Conservation (phyloP, 2,888 invertebrate species). For the Acheta domesticus region DNA sequence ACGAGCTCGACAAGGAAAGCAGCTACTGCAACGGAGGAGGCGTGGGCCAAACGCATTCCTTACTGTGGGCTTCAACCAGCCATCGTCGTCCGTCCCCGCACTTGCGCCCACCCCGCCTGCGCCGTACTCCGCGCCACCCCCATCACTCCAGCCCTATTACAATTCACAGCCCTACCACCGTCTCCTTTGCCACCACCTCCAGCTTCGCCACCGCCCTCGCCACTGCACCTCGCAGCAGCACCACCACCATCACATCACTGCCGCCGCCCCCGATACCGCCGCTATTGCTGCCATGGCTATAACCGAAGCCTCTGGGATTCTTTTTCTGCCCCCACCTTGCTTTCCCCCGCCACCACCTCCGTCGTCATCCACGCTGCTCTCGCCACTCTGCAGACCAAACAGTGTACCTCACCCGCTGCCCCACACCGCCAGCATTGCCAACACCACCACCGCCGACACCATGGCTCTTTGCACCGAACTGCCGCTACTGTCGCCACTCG, state of each 20-base stretch:
- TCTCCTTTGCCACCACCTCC: too few species aligned
- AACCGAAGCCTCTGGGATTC: not conserved
- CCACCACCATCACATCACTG: not conserved
- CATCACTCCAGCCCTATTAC: not conserved
- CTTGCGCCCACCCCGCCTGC: not conserved
- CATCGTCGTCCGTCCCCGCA: not conserved
- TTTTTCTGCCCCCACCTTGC: not conserved
- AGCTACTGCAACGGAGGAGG: not conserved
- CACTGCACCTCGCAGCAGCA: not conserved
- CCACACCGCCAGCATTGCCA: not conserved
- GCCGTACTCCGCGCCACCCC: not conserved
- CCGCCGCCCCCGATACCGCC: not conserved
- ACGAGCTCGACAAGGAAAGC: not conserved
- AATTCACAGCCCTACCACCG: not conserved
- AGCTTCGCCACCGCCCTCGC: too few species aligned
- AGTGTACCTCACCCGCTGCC: too few species aligned
- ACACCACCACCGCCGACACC: too few species aligned
- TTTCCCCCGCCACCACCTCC: not conserved
- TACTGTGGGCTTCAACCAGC: not conserved
- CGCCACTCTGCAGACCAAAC: not conserved
- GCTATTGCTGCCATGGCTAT: not conserved
- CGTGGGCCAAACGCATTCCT: not conserved
- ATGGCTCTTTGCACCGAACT: not conserved
- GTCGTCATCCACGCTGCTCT: not conserved
- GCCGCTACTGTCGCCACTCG: not conserved